Percentiles rank a stretch among this genome's conserved stretches.
phyloP scores from a whole-genome alignment of 2,888 invertebrate genomes.

The Alcis repandata region DNA sequence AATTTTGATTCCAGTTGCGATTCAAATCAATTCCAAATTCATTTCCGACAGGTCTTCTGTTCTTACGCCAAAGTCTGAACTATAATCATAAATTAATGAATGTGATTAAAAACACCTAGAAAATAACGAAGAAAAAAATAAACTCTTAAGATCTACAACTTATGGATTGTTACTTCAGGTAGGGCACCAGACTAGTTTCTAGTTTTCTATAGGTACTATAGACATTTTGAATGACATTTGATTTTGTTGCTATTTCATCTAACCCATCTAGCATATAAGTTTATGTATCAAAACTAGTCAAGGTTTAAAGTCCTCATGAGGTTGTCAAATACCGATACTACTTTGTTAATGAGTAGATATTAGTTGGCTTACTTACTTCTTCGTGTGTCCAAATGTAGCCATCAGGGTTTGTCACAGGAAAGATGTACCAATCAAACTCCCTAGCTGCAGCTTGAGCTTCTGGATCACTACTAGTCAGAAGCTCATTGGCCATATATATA shows the following conservation, averaged over 20 bases:
- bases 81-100: slow-evolving; percentile 59
- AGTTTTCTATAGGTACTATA: no score
- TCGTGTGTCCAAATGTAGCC: slow-evolving; percentile 90
- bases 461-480: slow-evolving; percentile 83
- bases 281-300: no score
- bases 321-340: no score
- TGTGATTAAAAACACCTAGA: slow-evolving; percentile 14
- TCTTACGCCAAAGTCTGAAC: slow-evolving; percentile 91
- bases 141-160: background rate
- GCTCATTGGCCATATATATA: slow-evolving; percentile 87
- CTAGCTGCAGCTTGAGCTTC: slow-evolving; percentile 78
- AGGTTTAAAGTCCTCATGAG: no score
- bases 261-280: no score
- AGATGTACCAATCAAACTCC: slow-evolving; percentile 90
- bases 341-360: no score
- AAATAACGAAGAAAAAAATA: background rate
- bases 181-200: background rate
- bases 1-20: slow-evolving; percentile 91
- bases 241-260: no score
- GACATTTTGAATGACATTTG: no score
- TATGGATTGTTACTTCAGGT: background rate
- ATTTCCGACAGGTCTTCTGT: slow-evolving; percentile 74
- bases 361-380: slow-evolving; percentile 63
- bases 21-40: slow-evolving; percentile 91
- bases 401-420: slow-evolving; percentile 92